These are phyloP conservation scores for Ectemnius lituratus DNA, from an alignment of 2,888 invertebrate species.

Conservation along the genomic window DNA sequence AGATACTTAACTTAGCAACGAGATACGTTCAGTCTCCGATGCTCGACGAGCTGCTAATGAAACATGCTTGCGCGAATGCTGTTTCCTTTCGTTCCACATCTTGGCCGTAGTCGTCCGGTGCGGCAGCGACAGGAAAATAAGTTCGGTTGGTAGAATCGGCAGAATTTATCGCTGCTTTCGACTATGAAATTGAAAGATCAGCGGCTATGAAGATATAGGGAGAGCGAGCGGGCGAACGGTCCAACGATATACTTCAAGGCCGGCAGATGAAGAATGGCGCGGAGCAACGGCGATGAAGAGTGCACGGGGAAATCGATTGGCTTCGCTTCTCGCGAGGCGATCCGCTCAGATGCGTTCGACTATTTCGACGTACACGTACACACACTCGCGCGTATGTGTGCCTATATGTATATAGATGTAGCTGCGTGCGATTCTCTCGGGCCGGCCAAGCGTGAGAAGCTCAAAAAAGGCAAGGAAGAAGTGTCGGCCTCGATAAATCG, in stretches of 20 bases:
- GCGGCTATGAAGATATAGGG: slow-evolving; percentile 31
- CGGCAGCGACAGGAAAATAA: background rate
- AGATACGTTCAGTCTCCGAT: too few species aligned
- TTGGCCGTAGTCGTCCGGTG: too few species aligned
- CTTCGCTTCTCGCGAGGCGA: slow-evolving; percentile 56
- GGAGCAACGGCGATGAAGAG: slow-evolving; percentile 43
- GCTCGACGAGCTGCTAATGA: too few species aligned
- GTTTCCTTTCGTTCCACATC: too few species aligned
- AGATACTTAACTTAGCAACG: too few species aligned
- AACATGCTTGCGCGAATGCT: too few species aligned
- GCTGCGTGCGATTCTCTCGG: slow-evolving; percentile 41
- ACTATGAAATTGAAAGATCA: slow-evolving; percentile 38
- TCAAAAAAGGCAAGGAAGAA: slow-evolving; percentile 29
- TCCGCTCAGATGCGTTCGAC: slow-evolving; percentile 59
- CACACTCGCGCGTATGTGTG: slow-evolving; percentile 38
- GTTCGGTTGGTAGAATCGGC: slow-evolving; percentile 23
- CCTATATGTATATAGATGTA: slow-evolving; percentile 9
- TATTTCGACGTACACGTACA: slow-evolving; percentile 57
- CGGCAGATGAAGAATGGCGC: slow-evolving; percentile 49
- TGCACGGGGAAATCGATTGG: slow-evolving; percentile 56
- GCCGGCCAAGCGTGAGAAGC: slow-evolving; percentile 49
- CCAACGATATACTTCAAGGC: slow-evolving; percentile 45
- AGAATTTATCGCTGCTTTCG: slow-evolving; percentile 41
- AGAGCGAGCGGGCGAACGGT: slow-evolving; percentile 18
- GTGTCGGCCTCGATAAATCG: slow-evolving; percentile 50